Percentiles rank a stretch among this genome's conserved stretches.
Evolutionary conservation across 2,888 invertebrate species (phyloP).

Genomic region (Ceraclea dissimilis): DNA sequence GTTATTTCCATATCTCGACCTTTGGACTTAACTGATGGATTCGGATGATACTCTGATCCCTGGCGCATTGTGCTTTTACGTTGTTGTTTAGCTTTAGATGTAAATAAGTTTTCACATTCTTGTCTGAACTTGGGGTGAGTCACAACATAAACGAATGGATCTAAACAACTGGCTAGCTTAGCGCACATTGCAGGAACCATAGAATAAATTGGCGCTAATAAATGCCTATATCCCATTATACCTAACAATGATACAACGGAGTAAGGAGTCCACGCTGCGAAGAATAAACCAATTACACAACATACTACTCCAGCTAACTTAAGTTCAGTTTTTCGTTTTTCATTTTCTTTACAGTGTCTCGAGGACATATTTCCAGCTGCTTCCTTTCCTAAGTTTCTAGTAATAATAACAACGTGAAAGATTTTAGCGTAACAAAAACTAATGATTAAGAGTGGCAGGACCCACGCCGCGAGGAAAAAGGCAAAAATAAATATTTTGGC

Average conservation of each 20-base stretch:
- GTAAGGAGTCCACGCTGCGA: constrained; percentile 78
- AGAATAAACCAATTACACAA: constrained; percentile 64
- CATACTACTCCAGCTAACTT: constrained; percentile 63
- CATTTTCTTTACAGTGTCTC: constrained; percentile 52
- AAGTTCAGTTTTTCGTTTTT: constrained; percentile 62
- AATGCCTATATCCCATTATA: constrained; percentile 54
- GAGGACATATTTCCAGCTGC: constrained; percentile 45
- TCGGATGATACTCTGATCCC: constrained; percentile 31
- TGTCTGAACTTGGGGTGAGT: constrained; percentile 70
- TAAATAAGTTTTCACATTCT: constrained; percentile 48
- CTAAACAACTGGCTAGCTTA: constrained; percentile 73
- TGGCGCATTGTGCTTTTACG: constrained; percentile 37
- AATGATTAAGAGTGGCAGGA: constrained; percentile 63
- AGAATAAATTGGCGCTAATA: constrained; percentile 61
- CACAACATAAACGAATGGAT: constrained; percentile 73
- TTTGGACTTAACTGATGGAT: constrained; percentile 7
- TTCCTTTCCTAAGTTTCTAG: constrained; percentile 42
- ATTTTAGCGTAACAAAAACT: constrained; percentile 67
- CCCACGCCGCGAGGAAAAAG: constrained; percentile 70
- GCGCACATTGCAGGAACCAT: constrained; percentile 75
- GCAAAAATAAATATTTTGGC: constrained; percentile 63
- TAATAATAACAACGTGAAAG: constrained; percentile 53
- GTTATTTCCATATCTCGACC: constrained; percentile 25
- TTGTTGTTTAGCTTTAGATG: constrained; percentile 37
- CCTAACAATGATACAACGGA: constrained; percentile 68